phyloP scores from a whole-genome alignment of 2,113 vertebrate species.

The Genyomyrus donnyi region DNA sequence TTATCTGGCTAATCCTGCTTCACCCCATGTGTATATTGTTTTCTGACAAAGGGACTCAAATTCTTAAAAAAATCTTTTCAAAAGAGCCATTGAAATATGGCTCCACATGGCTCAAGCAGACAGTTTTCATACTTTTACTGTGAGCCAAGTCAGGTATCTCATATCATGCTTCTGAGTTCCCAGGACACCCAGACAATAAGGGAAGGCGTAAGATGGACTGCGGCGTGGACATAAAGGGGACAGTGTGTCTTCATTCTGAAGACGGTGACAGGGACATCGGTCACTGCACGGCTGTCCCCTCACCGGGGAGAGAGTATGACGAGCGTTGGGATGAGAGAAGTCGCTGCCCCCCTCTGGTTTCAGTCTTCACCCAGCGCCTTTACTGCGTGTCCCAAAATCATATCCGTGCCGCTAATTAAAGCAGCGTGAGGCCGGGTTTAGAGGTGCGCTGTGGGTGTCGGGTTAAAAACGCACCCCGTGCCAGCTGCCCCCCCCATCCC shows the following conservation, averaged over 20 bases:
- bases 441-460: slow-evolving; percentile 36
- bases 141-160: neutral
- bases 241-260: neutral
- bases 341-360: neutral
- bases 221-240: neutral
- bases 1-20: neutral
- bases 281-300: neutral
- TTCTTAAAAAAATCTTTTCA: neutral
- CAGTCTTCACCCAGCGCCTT: neutral
- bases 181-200: neutral
- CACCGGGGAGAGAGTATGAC: neutral
- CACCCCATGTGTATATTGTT: neutral
- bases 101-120: neutral
- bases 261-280: neutral
- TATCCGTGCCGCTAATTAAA: slow-evolving; percentile 16
- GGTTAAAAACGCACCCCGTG: slow-evolving; percentile 57
- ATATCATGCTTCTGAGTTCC: neutral
- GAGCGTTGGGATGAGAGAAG: slow-evolving; percentile 22
- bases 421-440: slow-evolving; percentile 16
- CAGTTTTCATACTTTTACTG: neutral
- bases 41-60: neutral
- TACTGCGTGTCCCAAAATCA: neutral
- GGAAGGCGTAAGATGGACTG: neutral
- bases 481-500: slow-evolving; percentile 38
- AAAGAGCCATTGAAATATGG: neutral